These are phyloP conservation scores for Turritopsis rubra DNA, from an alignment of 30 jellyfish, hydroid and myxozoan species.

Conservation along the genomic window DNA sequence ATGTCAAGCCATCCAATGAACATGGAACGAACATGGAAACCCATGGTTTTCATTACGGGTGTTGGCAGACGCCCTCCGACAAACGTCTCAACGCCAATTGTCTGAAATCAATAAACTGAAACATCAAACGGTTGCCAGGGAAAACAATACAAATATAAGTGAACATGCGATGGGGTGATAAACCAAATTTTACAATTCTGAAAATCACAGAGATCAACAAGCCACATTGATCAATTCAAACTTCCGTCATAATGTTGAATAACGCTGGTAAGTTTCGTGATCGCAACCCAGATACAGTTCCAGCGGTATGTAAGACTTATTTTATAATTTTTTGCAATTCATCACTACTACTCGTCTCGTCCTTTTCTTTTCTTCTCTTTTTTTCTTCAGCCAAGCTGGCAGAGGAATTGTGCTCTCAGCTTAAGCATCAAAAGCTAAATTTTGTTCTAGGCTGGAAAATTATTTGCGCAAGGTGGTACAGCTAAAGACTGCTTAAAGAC, in stretches of 20 bases:
- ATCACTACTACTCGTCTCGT: too few species aligned
- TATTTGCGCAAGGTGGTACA: slow-evolving; percentile 62
- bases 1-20: not conserved
- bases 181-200: too few species aligned
- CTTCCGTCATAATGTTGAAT: slow-evolving; percentile 68
- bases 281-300: slow-evolving; percentile 60
- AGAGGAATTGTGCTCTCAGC: too few species aligned
- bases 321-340: too few species aligned
- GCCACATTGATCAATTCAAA: too few species aligned
- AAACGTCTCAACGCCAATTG: not conserved
- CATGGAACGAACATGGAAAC: not conserved
- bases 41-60: not conserved
- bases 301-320: slow-evolving; percentile 29
- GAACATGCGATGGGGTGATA: not conserved
- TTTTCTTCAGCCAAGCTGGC: too few species aligned
- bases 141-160: not conserved
- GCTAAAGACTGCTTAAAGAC: slow-evolving; percentile 66
- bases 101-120: not conserved
- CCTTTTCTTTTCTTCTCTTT: too few species aligned
- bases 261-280: slow-evolving; percentile 72
- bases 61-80: not conserved
- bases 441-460: slow-evolving; percentile 70
- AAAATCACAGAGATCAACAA: too few species aligned
- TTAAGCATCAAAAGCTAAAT: not conserved
- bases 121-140: not conserved